phyloP scores from a whole-genome alignment of 2,888 invertebrate genomes.

The Drosophila flavopinicola region DNA sequence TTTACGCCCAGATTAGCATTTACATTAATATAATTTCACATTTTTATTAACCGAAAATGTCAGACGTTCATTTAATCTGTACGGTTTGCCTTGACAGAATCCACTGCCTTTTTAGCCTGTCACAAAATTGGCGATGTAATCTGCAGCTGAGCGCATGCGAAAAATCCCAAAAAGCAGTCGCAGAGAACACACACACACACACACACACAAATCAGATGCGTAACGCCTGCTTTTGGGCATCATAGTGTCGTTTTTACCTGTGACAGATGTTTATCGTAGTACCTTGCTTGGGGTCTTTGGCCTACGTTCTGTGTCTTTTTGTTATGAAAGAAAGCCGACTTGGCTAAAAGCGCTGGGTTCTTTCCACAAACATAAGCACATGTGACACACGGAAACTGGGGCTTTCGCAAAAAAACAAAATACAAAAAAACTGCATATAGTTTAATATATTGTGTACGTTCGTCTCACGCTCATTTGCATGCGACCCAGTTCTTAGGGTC shows the following conservation, averaged over 20 bases:
- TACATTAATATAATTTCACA: slow-evolving; percentile 73
- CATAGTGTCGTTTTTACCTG: slow-evolving; percentile 50
- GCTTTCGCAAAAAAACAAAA: slow-evolving; percentile 7
- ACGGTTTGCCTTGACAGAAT: slow-evolving; percentile 43
- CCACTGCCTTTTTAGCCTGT: slow-evolving; percentile 7
- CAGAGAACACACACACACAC: slow-evolving; percentile 12
- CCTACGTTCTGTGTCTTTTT: slow-evolving; percentile 52
- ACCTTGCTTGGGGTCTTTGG: slow-evolving; percentile 61
- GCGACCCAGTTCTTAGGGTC: slow-evolving; percentile 39
- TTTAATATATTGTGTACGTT: slow-evolving; percentile 3
- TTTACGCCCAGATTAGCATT: slow-evolving; percentile 75
- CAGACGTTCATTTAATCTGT: slow-evolving; percentile 29
- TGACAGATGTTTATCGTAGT: slow-evolving; percentile 46
- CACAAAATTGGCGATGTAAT: slow-evolving; percentile 27
- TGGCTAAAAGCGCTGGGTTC: slow-evolving; percentile 17
- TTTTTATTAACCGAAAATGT: slow-evolving; percentile 65
- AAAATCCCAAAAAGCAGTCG: slow-evolving; percentile 25
- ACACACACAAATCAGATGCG: slow-evolving; percentile 25
- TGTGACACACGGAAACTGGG: slow-evolving; percentile 4
- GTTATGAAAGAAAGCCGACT: slow-evolving; percentile 47
- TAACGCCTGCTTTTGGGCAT: slow-evolving; percentile 20
- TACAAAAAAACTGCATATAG: slow-evolving; percentile 23
- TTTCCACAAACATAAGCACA: slow-evolving; percentile 13
- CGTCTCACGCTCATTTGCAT: slow-evolving; percentile 50
- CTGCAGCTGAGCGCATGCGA: slow-evolving; percentile 29